Percentiles rank a stretch among this genome's conserved stretches.
Evolutionary conservation across 2,888 invertebrate species (phyloP).

Genomic region (Stratiomys singularior): DNA sequence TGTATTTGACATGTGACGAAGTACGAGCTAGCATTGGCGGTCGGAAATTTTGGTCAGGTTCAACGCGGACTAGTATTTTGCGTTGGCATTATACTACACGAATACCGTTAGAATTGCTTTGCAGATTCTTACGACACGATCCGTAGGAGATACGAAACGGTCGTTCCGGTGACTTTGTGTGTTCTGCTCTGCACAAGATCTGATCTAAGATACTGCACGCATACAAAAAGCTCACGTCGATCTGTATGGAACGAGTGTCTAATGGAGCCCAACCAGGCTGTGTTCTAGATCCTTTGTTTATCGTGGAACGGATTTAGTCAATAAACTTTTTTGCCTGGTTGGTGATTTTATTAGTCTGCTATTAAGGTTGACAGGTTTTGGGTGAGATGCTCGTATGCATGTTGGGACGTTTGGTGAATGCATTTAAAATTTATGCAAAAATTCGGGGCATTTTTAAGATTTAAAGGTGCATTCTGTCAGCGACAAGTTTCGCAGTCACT

Average conservation of each 20-base stretch:
- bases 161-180: background rate
- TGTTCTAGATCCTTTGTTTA: background rate
- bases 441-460: too few species aligned
- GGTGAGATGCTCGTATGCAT: too few species aligned
- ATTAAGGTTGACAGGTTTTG: too few species aligned
- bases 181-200: background rate
- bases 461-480: too few species aligned
- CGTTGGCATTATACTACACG: background rate
- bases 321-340: background rate
- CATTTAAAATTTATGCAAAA: too few species aligned
- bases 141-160: background rate
- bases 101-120: conserved; percentile 5
- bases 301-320: background rate
- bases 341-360: too few species aligned
- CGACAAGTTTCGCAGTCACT: too few species aligned
- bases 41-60: background rate
- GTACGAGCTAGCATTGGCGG: too few species aligned
- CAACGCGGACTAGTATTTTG: background rate
- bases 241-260: too few species aligned
- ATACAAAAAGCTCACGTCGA: background rate
- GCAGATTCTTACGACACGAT: background rate
- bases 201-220: background rate
- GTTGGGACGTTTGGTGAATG: too few species aligned
- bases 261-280: background rate
- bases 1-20: too few species aligned